Percentiles rank a stretch among this genome's conserved stretches.
Conservation (phyloP, 2,888 invertebrate genomes). For the Pachliopta kotzebuea region DNA sequence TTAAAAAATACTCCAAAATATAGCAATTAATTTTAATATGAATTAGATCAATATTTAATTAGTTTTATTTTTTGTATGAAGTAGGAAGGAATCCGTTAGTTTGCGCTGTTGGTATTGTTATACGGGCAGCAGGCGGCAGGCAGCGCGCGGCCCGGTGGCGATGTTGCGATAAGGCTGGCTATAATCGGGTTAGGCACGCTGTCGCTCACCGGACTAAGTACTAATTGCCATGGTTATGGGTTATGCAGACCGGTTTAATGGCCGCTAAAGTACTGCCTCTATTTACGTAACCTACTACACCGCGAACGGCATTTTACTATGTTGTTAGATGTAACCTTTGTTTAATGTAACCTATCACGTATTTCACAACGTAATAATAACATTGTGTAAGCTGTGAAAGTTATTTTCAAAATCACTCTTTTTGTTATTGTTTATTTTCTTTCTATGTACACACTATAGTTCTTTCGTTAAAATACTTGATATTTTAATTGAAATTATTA, state of each 20-base stretch:
- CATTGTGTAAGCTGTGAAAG: slow-evolving; percentile 1
- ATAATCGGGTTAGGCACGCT: slow-evolving; percentile 73
- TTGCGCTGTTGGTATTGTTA: slow-evolving; percentile 51
- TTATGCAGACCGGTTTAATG: slow-evolving; percentile 61
- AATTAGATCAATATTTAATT: neutral
- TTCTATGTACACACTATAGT: no score
- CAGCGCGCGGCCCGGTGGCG: slow-evolving; percentile 41
- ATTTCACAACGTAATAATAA: slow-evolving; percentile 19
- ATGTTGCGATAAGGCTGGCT: slow-evolving; percentile 63
- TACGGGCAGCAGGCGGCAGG: slow-evolving; percentile 29
- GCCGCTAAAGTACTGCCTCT: slow-evolving; percentile 60
- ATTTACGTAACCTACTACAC: slow-evolving; percentile 60
- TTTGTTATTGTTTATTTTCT: neutral
- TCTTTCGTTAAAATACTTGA: no score
- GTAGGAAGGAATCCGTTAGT: slow-evolving; percentile 63
- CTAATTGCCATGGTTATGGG: slow-evolving; percentile 70
- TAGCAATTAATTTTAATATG: neutral
- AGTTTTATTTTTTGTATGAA: slow-evolving; percentile 49
- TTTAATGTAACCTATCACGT: slow-evolving; percentile 23
- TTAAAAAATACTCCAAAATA: neutral
- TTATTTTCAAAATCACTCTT: neutral
- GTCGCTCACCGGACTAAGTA: slow-evolving; percentile 69
- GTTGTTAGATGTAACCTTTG: slow-evolving; percentile 25
- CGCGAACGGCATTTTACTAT: slow-evolving; percentile 35
- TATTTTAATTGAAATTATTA: neutral